Conservation (phyloP, 2,797 vertebrate genomes). For the Carapus acus region DNA sequence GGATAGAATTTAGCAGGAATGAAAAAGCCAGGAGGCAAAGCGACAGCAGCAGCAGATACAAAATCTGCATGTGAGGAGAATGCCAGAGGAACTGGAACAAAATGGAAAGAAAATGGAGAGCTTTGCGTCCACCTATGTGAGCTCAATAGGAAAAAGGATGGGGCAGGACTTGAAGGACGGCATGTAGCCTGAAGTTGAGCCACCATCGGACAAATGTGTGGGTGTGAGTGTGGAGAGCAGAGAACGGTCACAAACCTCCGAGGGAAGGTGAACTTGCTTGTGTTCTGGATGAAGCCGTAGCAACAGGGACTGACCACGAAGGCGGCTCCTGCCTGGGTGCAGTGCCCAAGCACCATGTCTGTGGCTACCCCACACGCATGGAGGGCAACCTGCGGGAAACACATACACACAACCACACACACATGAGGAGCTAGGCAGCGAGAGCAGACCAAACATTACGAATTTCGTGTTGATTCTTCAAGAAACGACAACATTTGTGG, state of each 20-base stretch:
- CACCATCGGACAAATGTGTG: too few species aligned
- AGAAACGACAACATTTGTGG: constrained; percentile 3
- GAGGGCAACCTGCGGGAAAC: constrained; percentile 80
- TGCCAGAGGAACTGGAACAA: constrained; percentile 9
- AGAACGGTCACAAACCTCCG: constrained; percentile 76
- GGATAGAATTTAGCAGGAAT: constrained; percentile 18
- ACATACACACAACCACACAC: constrained; percentile 7
- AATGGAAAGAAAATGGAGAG: not conserved
- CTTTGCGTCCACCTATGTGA: not conserved
- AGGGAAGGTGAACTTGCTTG: constrained; percentile 88
- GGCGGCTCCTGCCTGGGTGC: constrained; percentile 76
- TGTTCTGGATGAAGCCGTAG: constrained; percentile 97
- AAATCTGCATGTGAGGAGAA: constrained; percentile 8
- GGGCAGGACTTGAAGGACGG: too few species aligned
- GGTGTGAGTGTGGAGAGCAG: not conserved
- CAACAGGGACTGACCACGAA: constrained; percentile 95
- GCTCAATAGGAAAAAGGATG: constrained; percentile 24
- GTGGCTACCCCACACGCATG: constrained; percentile 96
- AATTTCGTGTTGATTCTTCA: not conserved
- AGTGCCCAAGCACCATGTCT: constrained; percentile 94
- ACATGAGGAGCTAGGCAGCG: not conserved
- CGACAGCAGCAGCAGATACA: constrained; percentile 23
- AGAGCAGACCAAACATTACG: not conserved
- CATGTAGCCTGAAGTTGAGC: too few species aligned
- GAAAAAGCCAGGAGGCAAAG: constrained; percentile 27